phyloP scores from a whole-genome alignment of 2,797 vertebrate species.

The Acanthopagrus latus region DNA sequence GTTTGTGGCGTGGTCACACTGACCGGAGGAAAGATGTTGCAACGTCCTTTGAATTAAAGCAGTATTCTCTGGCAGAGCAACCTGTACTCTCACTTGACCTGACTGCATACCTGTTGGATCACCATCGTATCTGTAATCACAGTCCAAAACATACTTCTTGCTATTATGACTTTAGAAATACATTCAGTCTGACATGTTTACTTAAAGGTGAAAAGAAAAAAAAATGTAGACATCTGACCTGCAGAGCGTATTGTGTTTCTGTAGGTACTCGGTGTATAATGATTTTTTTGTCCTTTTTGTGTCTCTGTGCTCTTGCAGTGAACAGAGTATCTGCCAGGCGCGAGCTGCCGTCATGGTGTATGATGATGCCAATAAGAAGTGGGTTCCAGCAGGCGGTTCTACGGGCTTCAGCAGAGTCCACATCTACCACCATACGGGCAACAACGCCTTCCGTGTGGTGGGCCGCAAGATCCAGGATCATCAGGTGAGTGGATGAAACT shows the following conservation, averaged over 20 bases:
- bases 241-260: neutral
- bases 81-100: neutral
- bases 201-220: constrained; percentile 11
- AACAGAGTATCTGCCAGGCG: constrained; percentile 99
- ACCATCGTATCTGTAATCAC: neutral
- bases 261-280: neutral
- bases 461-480: constrained; percentile 99
- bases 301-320: constrained; percentile 82
- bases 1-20: neutral
- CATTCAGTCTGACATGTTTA: constrained; percentile 1
- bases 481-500: constrained; percentile 87
- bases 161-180: neutral
- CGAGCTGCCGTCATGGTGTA: constrained; percentile 99
- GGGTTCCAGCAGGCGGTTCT: constrained; percentile 97
- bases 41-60: neutral
- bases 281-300: neutral
- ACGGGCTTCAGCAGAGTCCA: constrained; percentile 98
- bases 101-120: constrained; percentile 16
- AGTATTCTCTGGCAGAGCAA: neutral
- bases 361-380: constrained; percentile 99
- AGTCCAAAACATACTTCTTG: constrained; percentile 1
- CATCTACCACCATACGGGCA: constrained; percentile 99
- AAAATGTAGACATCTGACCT: neutral
- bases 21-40: neutral
- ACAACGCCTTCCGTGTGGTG: constrained; percentile 98